Conservation (phyloP, 37 sponge, comb jelly and placozoan species). For the Haliclona indistincta region DNA sequence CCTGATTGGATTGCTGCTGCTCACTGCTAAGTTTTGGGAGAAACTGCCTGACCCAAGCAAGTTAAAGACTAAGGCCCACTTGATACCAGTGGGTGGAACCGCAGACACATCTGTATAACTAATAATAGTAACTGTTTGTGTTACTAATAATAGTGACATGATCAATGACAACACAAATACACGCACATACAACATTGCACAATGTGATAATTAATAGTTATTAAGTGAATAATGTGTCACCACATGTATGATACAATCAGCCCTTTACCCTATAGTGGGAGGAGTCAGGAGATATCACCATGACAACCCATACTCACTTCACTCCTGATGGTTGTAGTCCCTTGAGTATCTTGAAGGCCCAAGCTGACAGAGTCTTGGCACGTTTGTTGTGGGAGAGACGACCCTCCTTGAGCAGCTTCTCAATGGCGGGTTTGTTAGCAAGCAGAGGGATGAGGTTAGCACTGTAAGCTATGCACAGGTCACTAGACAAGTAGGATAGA, state of each 20-base stretch:
- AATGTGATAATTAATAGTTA: not conserved
- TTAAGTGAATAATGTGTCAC: not conserved
- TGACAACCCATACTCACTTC: not conserved
- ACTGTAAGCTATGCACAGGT: conserved; percentile 59
- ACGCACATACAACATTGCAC: not conserved
- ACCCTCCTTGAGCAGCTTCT: conserved; percentile 70
- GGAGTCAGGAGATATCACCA: not conserved
- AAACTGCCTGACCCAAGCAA: not conserved
- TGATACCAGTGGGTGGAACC: not conserved
- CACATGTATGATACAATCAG: not conserved
- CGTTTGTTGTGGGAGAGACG: conserved; percentile 59
- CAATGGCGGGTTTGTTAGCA: conserved; percentile 24
- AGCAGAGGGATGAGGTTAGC: conserved; percentile 10
- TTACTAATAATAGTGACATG: not conserved
- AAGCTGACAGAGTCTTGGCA: conserved; percentile 77
- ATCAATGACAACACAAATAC: not conserved
- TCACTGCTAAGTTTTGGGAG: conserved; percentile 34
- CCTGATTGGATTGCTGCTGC: conserved; percentile 23
- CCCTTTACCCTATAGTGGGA: not conserved
- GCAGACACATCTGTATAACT: not conserved
- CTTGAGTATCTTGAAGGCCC: conserved; percentile 72
- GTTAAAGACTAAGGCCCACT: not conserved
- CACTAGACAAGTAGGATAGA: conserved; percentile 44
- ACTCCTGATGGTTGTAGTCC: conserved; percentile 6
- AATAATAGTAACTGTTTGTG: not conserved